Evolutionary conservation across 2,888 invertebrate species (phyloP).

Genomic region (Acrocyrtus sp.): DNA sequence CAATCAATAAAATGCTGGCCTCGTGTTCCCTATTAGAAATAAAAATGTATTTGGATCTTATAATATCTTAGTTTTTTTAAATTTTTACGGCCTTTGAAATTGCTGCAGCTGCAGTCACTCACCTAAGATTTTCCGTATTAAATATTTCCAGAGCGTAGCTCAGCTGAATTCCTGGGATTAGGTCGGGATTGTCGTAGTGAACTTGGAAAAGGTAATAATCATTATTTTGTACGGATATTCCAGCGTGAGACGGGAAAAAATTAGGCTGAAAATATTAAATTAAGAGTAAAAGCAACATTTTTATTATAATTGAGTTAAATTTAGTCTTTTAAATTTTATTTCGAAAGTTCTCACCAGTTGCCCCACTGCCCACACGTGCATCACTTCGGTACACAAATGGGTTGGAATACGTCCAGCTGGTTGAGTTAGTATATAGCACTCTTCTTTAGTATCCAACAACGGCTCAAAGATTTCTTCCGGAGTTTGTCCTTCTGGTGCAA

Average conservation of each 20-base stretch:
- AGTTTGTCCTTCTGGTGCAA: constrained; percentile 12
- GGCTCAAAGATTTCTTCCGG: constrained; percentile 8
- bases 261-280: too few relatives aligned
- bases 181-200: constrained; percentile 15
- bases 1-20: background rate
- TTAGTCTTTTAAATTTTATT: constrained; percentile 8
- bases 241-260: too few relatives aligned
- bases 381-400: constrained; percentile 22
- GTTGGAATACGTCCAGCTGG: constrained; percentile 20
- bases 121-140: constrained; percentile 36
- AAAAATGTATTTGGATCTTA: too few relatives aligned
- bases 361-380: constrained; percentile 39
- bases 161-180: background rate
- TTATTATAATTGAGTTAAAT: too few relatives aligned
- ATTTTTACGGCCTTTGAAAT: too few relatives aligned
- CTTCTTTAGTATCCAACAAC: constrained; percentile 19
- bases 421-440: constrained; percentile 22
- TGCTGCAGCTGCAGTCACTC: too few relatives aligned
- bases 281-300: too few relatives aligned
- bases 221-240: too few relatives aligned
- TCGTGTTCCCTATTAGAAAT: too few relatives aligned
- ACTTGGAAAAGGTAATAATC: too few relatives aligned
- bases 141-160: constrained; percentile 25
- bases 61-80: too few relatives aligned
- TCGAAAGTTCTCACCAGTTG: constrained; percentile 20